phyloP scores from a whole-genome alignment of 2,797 vertebrate species.

The Pelobates cultripes region DNA sequence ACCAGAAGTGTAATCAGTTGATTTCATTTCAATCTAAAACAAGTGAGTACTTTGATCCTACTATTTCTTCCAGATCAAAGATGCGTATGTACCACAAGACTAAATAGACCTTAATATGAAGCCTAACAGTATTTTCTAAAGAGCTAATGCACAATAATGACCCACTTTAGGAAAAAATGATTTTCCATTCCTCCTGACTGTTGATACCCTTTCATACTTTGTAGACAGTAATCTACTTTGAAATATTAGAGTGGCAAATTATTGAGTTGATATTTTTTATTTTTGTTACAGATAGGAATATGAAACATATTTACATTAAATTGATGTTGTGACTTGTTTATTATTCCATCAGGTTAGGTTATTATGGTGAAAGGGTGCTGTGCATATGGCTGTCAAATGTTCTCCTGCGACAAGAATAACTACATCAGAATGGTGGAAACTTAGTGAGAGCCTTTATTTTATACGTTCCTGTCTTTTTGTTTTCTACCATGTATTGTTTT shows the following conservation, averaged over 20 bases:
- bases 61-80: constrained; percentile 71
- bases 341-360: too few relatives aligned
- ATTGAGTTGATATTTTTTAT: not conserved
- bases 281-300: too few relatives aligned
- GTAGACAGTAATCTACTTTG: constrained; percentile 33
- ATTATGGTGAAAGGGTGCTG: too few relatives aligned
- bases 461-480: too few relatives aligned
- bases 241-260: constrained; percentile 5
- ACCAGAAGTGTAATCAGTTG: constrained; percentile 65
- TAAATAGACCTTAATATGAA: constrained; percentile 59
- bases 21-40: constrained; percentile 68
- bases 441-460: too few relatives aligned
- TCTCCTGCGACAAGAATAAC: too few relatives aligned
- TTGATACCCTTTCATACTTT: not conserved
- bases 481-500: too few relatives aligned
- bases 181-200: constrained; percentile 24
- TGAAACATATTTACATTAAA: too few relatives aligned
- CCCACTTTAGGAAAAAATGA: constrained; percentile 48
- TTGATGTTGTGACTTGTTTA: too few relatives aligned
- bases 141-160: constrained; percentile 46
- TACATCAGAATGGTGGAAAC: too few relatives aligned
- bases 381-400: too few relatives aligned
- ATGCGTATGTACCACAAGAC: constrained; percentile 58
- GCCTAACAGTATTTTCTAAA: constrained; percentile 56
- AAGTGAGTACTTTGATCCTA: constrained; percentile 68